Evolutionary conservation across 2,113 vertebrate genomes (phyloP).

Genomic region (Anguilla rostrata): DNA sequence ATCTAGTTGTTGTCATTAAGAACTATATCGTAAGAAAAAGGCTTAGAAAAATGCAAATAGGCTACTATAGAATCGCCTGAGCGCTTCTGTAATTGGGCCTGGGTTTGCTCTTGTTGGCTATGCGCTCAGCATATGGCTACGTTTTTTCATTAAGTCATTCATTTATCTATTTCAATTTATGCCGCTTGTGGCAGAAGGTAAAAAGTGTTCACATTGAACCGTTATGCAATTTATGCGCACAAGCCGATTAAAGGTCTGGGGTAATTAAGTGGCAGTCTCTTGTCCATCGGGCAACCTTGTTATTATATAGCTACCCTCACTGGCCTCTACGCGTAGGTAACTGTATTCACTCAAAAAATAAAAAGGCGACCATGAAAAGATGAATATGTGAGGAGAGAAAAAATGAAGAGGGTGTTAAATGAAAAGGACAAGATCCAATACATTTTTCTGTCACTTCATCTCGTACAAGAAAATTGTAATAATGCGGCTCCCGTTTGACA

Average conservation of each 20-base stretch:
- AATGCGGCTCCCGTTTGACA: conserved; percentile 43
- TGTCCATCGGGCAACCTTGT: neutral
- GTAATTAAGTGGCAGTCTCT: neutral
- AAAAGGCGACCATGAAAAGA: conserved; percentile 6
- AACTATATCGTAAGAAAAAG: too few species aligned
- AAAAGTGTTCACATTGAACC: neutral
- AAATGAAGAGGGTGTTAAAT: conserved; percentile 48
- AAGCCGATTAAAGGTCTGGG: neutral
- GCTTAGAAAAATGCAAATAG: neutral
- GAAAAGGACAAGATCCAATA: conserved; percentile 21
- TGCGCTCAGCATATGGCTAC: neutral
- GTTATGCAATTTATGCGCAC: neutral
- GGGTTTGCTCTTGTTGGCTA: neutral
- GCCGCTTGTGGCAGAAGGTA: neutral
- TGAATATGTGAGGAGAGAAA: conserved; percentile 31
- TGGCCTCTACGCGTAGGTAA: neutral
- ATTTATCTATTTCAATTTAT: neutral
- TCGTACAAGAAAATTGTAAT: conserved; percentile 46
- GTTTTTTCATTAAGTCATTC: too few species aligned
- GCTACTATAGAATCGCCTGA: neutral
- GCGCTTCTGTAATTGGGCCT: neutral
- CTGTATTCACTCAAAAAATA: neutral
- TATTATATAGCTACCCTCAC: conserved; percentile 2
- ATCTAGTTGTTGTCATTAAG: neutral
- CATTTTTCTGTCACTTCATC: conserved; percentile 44